Conservation (phyloP, 2,113 vertebrate genomes). For the Rafetus swinhoei region DNA sequence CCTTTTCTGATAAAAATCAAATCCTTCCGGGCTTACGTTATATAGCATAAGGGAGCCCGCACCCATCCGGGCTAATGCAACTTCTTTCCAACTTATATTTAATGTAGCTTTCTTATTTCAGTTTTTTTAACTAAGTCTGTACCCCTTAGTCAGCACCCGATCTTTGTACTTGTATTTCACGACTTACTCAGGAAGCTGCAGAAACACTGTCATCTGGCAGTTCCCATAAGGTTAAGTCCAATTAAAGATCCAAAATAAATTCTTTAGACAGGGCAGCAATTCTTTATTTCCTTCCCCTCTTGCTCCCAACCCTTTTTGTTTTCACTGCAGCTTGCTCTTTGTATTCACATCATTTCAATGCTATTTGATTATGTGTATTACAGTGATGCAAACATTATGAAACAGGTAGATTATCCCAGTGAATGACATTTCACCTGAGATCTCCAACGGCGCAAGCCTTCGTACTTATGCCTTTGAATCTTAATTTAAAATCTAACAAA, state of each 20-base stretch:
- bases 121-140: not conserved
- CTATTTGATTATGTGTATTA: not conserved
- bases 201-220: slow-evolving; percentile 51
- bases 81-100: not conserved
- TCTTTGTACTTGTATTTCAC: not conserved
- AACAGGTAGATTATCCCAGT: not conserved
- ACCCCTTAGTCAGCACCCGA: slow-evolving; percentile 19
- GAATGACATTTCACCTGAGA: not conserved
- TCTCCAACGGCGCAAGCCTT: not conserved
- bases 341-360: not conserved
- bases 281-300: slow-evolving; percentile 60
- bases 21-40: not conserved
- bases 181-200: slow-evolving; percentile 58
- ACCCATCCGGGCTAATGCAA: not conserved
- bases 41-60: not conserved
- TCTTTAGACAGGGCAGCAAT: slow-evolving; percentile 46
- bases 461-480: not conserved
- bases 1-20: not conserved
- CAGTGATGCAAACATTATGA: not conserved
- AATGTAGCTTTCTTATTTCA: not conserved
- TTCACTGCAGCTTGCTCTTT: slow-evolving; percentile 9
- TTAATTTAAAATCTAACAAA: not conserved
- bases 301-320: slow-evolving; percentile 10
- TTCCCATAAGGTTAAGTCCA: not conserved
- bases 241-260: slow-evolving; percentile 45